A percentile compares a stretch with the other conserved stretches of the same genome.
These are phyloP conservation scores for Melinaea marsaeus DNA, from an alignment of 2,888 invertebrate genomes.

Conservation along the genomic window DNA sequence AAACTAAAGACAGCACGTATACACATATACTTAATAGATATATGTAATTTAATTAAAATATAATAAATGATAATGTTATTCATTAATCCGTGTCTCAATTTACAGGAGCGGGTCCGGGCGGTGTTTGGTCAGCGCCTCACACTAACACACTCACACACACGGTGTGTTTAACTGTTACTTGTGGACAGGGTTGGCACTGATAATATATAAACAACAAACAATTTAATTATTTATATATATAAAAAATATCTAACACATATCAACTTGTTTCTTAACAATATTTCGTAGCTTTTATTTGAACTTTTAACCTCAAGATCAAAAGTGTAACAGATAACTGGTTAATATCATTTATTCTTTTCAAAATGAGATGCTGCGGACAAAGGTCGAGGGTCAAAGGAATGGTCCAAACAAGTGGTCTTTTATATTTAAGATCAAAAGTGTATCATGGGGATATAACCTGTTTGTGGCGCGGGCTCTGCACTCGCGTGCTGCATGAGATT, in stretches of 20 bases:
- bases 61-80: constrained; percentile 2
- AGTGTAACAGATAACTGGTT: constrained; percentile 18
- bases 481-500: constrained; percentile 40
- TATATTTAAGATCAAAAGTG: constrained; percentile 50
- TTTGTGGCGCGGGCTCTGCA: constrained; percentile 29
- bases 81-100: constrained; percentile 37
- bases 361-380: constrained; percentile 17
- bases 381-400: constrained; percentile 18
- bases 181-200: constrained; percentile 50
- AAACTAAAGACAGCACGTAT: too few relatives aligned
- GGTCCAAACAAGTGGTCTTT: constrained; percentile 13
- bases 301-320: constrained; percentile 13
- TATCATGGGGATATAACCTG: constrained; percentile 44
- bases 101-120: constrained; percentile 45
- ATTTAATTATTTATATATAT: too few relatives aligned
- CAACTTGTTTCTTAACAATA: too few relatives aligned
- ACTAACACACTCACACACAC: constrained; percentile 72
- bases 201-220: not conserved
- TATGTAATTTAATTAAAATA: not conserved
- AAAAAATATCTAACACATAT: too few relatives aligned
- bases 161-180: constrained; percentile 65
- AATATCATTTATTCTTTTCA: constrained; percentile 2
- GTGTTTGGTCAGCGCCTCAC: constrained; percentile 76
- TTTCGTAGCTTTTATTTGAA: not conserved
- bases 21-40: not conserved